A percentile compares a stretch with the other conserved stretches of the same genome.
Evolutionary conservation across 2,888 invertebrate species (phyloP).

Genomic region (Temnothorax unifasciatus): DNA sequence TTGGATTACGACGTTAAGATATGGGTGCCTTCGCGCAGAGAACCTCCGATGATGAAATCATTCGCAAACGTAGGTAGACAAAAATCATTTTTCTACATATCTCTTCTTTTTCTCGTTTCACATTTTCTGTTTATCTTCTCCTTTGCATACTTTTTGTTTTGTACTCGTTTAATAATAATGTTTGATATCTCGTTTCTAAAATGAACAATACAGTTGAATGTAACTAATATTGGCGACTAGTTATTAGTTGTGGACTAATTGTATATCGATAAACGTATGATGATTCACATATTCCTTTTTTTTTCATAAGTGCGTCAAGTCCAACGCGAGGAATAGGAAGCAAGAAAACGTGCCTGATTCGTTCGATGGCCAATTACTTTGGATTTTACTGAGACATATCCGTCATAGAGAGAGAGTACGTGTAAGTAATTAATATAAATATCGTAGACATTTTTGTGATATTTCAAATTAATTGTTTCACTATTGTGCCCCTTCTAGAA

Average conservation of each 20-base stretch:
- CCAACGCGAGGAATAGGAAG: slow-evolving; percentile 53
- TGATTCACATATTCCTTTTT: not conserved
- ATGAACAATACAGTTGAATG: not conserved
- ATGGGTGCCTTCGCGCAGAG: slow-evolving; percentile 92
- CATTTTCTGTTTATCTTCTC: not conserved
- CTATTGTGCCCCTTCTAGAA: not conserved
- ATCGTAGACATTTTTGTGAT: not conserved
- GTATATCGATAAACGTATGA: not conserved
- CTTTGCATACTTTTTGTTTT: not conserved
- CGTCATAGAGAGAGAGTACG: slow-evolving; percentile 84
- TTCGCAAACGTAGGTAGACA: slow-evolving; percentile 66
- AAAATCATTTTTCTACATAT: slow-evolving; percentile 3
- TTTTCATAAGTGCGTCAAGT: slow-evolving; percentile 58
- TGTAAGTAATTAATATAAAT: slow-evolving; percentile 60
- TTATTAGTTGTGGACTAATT: not conserved
- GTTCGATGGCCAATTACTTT: slow-evolving; percentile 87
- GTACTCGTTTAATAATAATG: not conserved
- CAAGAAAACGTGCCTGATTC: slow-evolving; percentile 78
- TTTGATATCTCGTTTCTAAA: not conserved
- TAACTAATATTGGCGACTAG: not conserved
- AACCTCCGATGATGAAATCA: slow-evolving; percentile 80
- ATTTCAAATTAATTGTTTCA: not conserved
- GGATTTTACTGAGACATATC: slow-evolving; percentile 87
- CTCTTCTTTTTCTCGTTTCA: not conserved
- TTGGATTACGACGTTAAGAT: slow-evolving; percentile 97